phyloP scores from a whole-genome alignment of 2,797 vertebrate genomes.

The Apogon hyalosoma region DNA sequence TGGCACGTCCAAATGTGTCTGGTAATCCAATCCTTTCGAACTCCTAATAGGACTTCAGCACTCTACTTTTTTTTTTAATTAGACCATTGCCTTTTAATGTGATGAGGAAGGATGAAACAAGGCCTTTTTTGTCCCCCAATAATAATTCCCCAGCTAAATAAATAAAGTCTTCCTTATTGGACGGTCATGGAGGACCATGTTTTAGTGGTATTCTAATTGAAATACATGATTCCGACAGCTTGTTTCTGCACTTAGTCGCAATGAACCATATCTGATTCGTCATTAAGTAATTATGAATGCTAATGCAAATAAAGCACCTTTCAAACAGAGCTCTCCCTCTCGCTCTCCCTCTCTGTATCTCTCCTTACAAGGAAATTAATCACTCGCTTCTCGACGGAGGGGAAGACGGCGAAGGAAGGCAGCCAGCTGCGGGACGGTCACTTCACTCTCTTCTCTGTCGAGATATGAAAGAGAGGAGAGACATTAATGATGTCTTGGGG shows the following conservation, averaged over 20 bases:
- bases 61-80: constrained; percentile 60
- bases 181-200: constrained; percentile 88
- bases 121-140: constrained; percentile 20
- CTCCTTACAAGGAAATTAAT: constrained; percentile 86
- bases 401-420: constrained; percentile 51
- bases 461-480: constrained; percentile 75
- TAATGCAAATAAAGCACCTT: constrained; percentile 97
- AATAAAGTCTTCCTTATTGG: constrained; percentile 89
- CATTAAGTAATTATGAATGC: constrained; percentile 99
- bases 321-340: constrained; percentile 81
- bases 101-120: constrained; percentile 46
- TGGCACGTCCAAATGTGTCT: neutral
- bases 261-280: constrained; percentile 98
- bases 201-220: constrained; percentile 94
- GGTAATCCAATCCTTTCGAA: neutral
- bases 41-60: constrained; percentile 35
- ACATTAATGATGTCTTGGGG: constrained; percentile 82
- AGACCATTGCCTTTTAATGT: constrained; percentile 41
- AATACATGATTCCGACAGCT: constrained; percentile 91
- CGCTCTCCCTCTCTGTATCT: constrained; percentile 55
- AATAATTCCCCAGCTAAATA: constrained; percentile 90
- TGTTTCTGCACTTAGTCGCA: constrained; percentile 91
- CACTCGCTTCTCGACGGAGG: constrained; percentile 78
- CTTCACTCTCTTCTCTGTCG: constrained; percentile 72
- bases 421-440: constrained; percentile 80